Percentiles rank a stretch among this genome's conserved stretches.
Conservation (phyloP, 2,888 invertebrate genomes). For the Mimumesa dahlbomi region DNA sequence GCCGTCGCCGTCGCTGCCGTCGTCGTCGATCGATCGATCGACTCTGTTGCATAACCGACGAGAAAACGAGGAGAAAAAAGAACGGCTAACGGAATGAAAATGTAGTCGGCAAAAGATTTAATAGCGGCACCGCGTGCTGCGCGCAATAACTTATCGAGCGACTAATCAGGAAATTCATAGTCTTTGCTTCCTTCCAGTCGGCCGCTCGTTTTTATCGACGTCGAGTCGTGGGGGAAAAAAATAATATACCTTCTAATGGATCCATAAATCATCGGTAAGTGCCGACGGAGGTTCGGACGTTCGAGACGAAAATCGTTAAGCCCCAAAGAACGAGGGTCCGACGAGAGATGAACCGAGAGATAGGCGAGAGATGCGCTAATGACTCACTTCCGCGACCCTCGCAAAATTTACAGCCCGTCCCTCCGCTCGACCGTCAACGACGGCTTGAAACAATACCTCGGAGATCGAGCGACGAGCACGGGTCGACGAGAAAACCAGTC, state of each 20-base stretch:
- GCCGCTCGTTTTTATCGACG: neutral
- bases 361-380: slow-evolving; percentile 21
- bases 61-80: too few species aligned
- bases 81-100: slow-evolving; percentile 5
- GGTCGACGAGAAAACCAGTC: too few species aligned
- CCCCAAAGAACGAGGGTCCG: slow-evolving; percentile 12
- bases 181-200: slow-evolving; percentile 1
- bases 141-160: too few species aligned
- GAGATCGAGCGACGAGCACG: too few species aligned
- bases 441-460: too few species aligned
- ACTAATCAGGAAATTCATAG: slow-evolving; percentile 18
- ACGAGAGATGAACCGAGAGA: slow-evolving; percentile 22
- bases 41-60: too few species aligned
- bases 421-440: too few species aligned
- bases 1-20: too few species aligned
- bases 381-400: slow-evolving; percentile 48
- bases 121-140: too few species aligned
- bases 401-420: slow-evolving; percentile 46
- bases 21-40: too few species aligned
- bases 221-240: slow-evolving; percentile 7
- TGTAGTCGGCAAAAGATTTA: slow-evolving; percentile 6
- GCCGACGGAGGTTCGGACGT: slow-evolving; percentile 26
- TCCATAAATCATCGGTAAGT: slow-evolving; percentile 38
- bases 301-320: slow-evolving; percentile 40
- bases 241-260: slow-evolving; percentile 25